Conservation (phyloP, 2,888 invertebrate genomes). For the Carcina quercana region DNA sequence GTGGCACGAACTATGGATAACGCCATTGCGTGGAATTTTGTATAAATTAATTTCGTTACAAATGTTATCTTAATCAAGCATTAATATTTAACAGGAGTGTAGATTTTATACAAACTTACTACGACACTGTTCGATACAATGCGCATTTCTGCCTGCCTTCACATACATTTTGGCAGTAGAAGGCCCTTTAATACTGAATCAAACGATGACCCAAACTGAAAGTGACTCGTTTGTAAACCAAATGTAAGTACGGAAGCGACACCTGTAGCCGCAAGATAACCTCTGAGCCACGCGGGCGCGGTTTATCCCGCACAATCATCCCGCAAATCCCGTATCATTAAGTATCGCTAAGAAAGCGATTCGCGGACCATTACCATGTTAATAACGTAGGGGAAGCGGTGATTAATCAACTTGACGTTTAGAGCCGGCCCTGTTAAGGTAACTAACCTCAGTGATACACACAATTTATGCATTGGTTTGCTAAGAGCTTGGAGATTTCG, state of each 20-base stretch:
- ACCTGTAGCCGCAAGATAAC: constrained; percentile 51
- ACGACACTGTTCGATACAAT: too few relatives aligned
- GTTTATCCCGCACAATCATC: constrained; percentile 53
- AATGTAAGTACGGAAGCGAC: constrained; percentile 9
- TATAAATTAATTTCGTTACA: neutral
- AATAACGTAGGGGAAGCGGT: constrained; percentile 65
- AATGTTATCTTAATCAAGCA: too few relatives aligned
- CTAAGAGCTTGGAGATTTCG: constrained; percentile 33
- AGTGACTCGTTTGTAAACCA: neutral
- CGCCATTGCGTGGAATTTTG: constrained; percentile 1
- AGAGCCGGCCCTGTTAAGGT: constrained; percentile 27
- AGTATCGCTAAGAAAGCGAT: constrained; percentile 72
- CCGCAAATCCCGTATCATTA: constrained; percentile 69
- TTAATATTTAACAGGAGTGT: too few relatives aligned
- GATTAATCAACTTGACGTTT: constrained; percentile 71
- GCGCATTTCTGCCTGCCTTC: too few relatives aligned
- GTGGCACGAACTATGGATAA: constrained; percentile 14
- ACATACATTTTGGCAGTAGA: too few relatives aligned
- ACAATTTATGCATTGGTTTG: constrained; percentile 68
- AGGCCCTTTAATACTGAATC: too few relatives aligned
- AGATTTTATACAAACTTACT: too few relatives aligned
- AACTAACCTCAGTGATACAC: constrained; percentile 48
- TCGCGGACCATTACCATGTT: constrained; percentile 71
- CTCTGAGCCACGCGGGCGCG: constrained; percentile 29
- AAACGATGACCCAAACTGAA: too few relatives aligned